Evolutionary conservation across 2,797 vertebrate genomes (phyloP).

Genomic region (Hemitrygon akajei): DNA sequence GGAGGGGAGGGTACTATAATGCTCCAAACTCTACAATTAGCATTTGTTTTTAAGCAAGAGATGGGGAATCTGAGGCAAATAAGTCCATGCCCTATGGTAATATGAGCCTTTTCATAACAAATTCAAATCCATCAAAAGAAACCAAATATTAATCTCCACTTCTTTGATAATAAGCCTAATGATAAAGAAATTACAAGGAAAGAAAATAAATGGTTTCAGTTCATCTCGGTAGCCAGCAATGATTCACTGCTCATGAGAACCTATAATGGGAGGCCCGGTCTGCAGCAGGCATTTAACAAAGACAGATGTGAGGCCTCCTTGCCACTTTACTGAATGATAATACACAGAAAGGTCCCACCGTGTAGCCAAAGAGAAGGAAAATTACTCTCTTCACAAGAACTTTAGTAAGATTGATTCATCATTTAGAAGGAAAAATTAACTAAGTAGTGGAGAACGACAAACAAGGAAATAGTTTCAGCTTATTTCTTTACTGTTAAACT

Average conservation of each 20-base stretch:
- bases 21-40: conserved; percentile 26
- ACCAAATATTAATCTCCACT: conserved; percentile 30
- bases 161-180: conserved; percentile 34
- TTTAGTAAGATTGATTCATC: conserved; percentile 38
- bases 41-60: conserved; percentile 31
- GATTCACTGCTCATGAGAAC: conserved; percentile 37
- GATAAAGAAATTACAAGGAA: conserved; percentile 37
- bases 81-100: neutral
- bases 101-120: conserved; percentile 26
- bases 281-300: conserved; percentile 40
- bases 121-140: conserved; percentile 29
- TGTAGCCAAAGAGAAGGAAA: conserved; percentile 38
- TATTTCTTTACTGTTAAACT: conserved; percentile 31
- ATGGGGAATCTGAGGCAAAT: neutral
- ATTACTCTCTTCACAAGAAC: conserved; percentile 35
- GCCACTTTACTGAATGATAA: conserved; percentile 38
- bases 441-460: conserved; percentile 18
- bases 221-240: conserved; percentile 38
- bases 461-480: conserved; percentile 36
- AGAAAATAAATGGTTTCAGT: conserved; percentile 38
- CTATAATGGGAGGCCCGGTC: conserved; percentile 39
- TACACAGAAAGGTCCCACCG: conserved; percentile 37
- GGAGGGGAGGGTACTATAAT: neutral
- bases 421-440: conserved; percentile 35
- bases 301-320: conserved; percentile 39